These are phyloP conservation scores for Pelusios castaneus DNA, from an alignment of 2,113 vertebrate genomes.

Conservation along the genomic window DNA sequence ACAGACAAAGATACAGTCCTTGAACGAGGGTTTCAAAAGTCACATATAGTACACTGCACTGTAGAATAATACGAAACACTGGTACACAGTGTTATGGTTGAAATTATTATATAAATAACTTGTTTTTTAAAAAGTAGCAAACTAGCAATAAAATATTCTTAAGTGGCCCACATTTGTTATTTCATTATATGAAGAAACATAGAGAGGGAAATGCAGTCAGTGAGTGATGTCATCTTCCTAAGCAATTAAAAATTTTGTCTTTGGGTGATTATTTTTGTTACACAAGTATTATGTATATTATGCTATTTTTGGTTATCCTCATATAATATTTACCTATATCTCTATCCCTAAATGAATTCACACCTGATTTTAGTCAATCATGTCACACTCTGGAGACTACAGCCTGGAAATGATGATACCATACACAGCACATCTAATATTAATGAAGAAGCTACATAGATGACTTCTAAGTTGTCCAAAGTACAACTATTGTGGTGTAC, in stretches of 20 bases:
- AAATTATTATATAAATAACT: constrained; percentile 19
- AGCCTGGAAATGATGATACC: constrained; percentile 17
- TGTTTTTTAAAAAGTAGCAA: neutral
- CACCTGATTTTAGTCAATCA: too few relatives aligned
- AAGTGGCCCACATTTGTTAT: neutral
- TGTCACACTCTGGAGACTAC: neutral
- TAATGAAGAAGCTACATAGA: neutral
- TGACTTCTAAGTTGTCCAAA: neutral
- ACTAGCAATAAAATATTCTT: neutral
- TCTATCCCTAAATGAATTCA: constrained; percentile 33
- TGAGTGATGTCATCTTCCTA: neutral
- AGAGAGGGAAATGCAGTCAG: constrained; percentile 4
- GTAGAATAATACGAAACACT: constrained; percentile 50
- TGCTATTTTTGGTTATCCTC: constrained; percentile 41
- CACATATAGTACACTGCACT: neutral
- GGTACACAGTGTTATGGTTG: constrained; percentile 43
- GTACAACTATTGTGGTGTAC: neutral
- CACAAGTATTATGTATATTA: constrained; percentile 18
- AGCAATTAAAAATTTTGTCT: constrained; percentile 39
- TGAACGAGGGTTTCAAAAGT: constrained; percentile 3
- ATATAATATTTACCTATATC: neutral
- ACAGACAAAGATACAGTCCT: neutral
- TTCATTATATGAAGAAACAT: neutral
- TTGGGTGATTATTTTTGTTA: constrained; percentile 35
- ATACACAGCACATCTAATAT: neutral